Percentiles rank a stretch among this genome's conserved stretches.
Evolutionary conservation across 1,140 invertebrate species (phyloP).

Genomic region (Phocides pigmalion): DNA sequence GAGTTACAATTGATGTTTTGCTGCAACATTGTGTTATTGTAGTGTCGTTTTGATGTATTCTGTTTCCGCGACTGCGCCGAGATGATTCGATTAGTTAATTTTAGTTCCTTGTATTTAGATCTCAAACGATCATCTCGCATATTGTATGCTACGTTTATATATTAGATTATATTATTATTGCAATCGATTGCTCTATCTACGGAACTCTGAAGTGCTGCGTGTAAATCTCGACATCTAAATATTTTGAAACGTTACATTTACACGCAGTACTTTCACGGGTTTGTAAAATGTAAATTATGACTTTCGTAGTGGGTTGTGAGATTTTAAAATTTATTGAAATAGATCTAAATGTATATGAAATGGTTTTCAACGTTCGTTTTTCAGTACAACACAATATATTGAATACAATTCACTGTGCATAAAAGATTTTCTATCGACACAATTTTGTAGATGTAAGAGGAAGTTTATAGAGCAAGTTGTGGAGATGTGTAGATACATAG

Average conservation of each 20-base stretch:
- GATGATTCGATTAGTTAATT: constrained; percentile 42
- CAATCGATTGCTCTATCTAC: constrained; percentile 3
- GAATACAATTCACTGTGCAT: constrained; percentile 33
- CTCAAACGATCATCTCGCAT: constrained; percentile 64
- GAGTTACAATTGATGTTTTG: constrained; percentile 28
- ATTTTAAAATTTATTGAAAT: constrained; percentile 56
- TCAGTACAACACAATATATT: constrained; percentile 11
- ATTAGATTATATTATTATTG: constrained; percentile 42
- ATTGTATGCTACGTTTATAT: constrained; percentile 49
- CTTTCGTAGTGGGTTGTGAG: constrained; percentile 74
- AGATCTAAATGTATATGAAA: constrained; percentile 40
- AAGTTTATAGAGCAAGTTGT: constrained; percentile 36
- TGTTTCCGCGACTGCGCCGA: constrained; percentile 6
- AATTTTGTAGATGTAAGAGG: constrained; percentile 28
- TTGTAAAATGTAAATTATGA: constrained; percentile 55
- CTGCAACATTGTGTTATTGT: constrained; percentile 20
- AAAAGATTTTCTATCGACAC: constrained; percentile 23
- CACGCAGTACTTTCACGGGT: constrained; percentile 25
- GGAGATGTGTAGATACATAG: constrained; percentile 14
- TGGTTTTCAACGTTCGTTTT: constrained; percentile 14
- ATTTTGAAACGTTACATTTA: constrained; percentile 5
- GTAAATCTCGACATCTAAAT: background rate
- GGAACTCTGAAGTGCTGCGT: constrained; percentile 1
- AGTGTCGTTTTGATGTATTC: constrained; percentile 42
- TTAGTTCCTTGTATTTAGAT: constrained; percentile 73